phyloP scores from a whole-genome alignment of 2,888 invertebrate genomes.

The Drosophila diplacantha region DNA sequence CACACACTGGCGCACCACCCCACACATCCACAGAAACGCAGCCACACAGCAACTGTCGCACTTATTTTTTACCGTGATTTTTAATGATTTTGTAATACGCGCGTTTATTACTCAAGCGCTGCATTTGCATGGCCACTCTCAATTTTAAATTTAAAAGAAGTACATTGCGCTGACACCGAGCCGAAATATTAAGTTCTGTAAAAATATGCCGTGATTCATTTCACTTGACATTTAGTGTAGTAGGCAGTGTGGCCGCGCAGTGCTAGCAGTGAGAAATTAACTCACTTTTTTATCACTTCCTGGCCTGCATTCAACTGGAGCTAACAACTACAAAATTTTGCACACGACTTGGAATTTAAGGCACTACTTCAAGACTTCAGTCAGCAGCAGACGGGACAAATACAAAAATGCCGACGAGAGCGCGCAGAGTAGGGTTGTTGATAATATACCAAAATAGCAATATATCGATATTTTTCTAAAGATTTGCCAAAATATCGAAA shows the following conservation, averaged over 20 bases:
- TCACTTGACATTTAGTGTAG: conserved; percentile 26
- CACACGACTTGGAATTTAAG: conserved; percentile 36
- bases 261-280: conserved; percentile 54
- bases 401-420: conserved; percentile 67
- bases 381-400: conserved; percentile 63
- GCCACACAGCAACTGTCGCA: conserved; percentile 60
- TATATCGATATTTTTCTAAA: too few relatives aligned
- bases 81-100: conserved; percentile 72
- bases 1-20: conserved; percentile 35
- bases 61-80: conserved; percentile 71
- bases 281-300: conserved; percentile 32
- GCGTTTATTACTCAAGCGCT: conserved; percentile 51
- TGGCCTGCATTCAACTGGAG: conserved; percentile 25
- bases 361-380: conserved; percentile 56
- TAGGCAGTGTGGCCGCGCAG: conserved; percentile 29
- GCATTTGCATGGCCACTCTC: conserved; percentile 17
- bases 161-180: conserved; percentile 23
- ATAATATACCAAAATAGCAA: too few relatives aligned
- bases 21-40: conserved; percentile 25
- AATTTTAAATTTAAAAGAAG: conserved; percentile 6
- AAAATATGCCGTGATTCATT: conserved; percentile 29
- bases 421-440: conserved; percentile 15
- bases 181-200: conserved; percentile 2
- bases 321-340: conserved; percentile 43
- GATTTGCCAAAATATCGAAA: too few relatives aligned